Conservation (phyloP, 2,888 invertebrate genomes). For the Pharmacophagus antenor region DNA sequence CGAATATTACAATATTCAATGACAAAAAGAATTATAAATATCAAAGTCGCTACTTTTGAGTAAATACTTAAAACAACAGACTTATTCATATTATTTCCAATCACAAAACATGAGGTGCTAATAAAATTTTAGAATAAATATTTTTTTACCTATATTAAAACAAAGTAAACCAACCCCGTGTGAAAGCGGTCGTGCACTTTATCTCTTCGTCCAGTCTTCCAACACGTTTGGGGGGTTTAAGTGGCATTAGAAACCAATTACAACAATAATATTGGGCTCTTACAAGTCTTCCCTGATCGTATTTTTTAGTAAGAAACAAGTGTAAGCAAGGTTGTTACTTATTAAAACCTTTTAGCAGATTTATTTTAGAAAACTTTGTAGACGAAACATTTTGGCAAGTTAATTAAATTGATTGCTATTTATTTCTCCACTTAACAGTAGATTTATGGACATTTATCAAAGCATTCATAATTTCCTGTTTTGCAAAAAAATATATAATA, state of each 20-base stretch:
- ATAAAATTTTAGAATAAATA: constrained; percentile 44
- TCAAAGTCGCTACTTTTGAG: not conserved
- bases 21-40: not conserved
- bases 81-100: no score
- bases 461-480: no score
- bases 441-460: no score
- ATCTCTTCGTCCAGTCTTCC: constrained; percentile 74
- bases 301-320: constrained; percentile 20
- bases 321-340: constrained; percentile 8
- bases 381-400: not conserved
- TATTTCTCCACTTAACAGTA: no score
- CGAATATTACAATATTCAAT: not conserved
- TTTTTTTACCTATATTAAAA: constrained; percentile 31
- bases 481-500: no score
- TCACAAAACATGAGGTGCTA: no score
- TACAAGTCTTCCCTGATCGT: constrained; percentile 37
- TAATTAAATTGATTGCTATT: not conserved
- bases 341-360: not conserved
- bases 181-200: constrained; percentile 61
- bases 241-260: constrained; percentile 82
- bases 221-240: constrained; percentile 81
- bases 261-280: constrained; percentile 64
- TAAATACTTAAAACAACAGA: not conserved
- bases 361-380: no score
- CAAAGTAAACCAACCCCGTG: constrained; percentile 36